These are phyloP conservation scores for Hymenopus coronatus DNA, from an alignment of 2,888 invertebrate genomes.

Conservation along the genomic window DNA sequence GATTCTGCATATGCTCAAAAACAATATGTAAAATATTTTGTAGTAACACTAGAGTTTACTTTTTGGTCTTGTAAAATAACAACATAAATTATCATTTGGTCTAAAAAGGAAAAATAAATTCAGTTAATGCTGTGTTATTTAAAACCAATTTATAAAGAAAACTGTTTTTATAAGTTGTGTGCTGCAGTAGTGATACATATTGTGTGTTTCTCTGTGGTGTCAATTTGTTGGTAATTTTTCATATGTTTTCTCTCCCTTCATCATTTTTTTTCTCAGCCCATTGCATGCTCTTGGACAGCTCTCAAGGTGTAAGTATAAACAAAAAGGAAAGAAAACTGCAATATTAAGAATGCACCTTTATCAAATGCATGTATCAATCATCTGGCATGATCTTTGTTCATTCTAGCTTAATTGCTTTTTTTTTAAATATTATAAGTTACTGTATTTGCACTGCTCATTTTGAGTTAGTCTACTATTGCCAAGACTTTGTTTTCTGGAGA, in stretches of 20 bases:
- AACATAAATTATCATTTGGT: background rate
- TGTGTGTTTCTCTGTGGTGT: background rate
- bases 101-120: background rate
- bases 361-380: background rate
- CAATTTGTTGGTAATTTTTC: constrained; percentile 10
- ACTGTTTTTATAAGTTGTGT: background rate
- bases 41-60: background rate
- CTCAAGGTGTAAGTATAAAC: constrained; percentile 80
- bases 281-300: constrained; percentile 88
- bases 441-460: background rate
- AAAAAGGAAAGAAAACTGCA: background rate
- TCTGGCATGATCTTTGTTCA: background rate
- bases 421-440: background rate
- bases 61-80: background rate
- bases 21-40: background rate
- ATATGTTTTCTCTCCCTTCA: constrained; percentile 4
- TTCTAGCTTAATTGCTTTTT: background rate
- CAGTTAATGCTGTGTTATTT: background rate
- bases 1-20: background rate
- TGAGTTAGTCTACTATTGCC: background rate
- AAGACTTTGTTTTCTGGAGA: background rate
- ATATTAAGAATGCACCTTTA: background rate
- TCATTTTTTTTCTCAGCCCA: constrained; percentile 51
- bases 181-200: background rate
- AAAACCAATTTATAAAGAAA: background rate